These are phyloP conservation scores for Lepidocolaptes lacrymiger DNA, from an alignment of 2,797 vertebrate species.

Conservation along the genomic window DNA sequence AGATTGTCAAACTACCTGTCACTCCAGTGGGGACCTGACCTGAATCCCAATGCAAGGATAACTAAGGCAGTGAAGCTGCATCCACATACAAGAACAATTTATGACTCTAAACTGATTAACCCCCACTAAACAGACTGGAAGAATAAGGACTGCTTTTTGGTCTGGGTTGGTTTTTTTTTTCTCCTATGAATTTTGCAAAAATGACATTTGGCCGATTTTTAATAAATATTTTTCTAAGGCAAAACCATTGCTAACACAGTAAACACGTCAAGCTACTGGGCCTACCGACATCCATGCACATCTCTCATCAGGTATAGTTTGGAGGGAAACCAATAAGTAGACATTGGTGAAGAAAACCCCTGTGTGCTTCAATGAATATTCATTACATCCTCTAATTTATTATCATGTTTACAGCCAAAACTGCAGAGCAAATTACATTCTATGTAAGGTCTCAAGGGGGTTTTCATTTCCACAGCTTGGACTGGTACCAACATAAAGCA, in stretches of 20 bases:
- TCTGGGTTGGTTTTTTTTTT: background rate
- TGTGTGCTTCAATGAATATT: slow-evolving; percentile 60
- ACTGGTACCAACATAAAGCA: slow-evolving; percentile 70
- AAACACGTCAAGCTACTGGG: background rate
- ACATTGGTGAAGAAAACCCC: background rate
- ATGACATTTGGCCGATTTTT: background rate
- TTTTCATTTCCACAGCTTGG: slow-evolving; percentile 69
- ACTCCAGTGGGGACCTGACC: background rate
- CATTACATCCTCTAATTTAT: slow-evolving; percentile 70
- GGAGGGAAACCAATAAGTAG: background rate
- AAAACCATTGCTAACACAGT: background rate
- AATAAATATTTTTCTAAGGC: background rate
- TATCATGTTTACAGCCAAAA: slow-evolving; percentile 74
- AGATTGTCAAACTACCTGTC: background rate
- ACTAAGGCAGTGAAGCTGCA: background rate
- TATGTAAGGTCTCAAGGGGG: slow-evolving; percentile 35
- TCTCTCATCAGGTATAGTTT: background rate
- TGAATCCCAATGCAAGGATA: background rate
- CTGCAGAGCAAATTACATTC: slow-evolving; percentile 68
- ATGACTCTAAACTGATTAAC: background rate
- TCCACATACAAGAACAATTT: background rate
- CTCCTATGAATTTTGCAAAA: background rate
- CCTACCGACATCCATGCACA: background rate
- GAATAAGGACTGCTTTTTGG: background rate
- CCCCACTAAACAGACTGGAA: background rate